Evolutionary conservation across 2,888 invertebrate genomes (phyloP), one percentile per base, ranked within the genome.

Genomic region (Hydriomena furcata): DNA sequence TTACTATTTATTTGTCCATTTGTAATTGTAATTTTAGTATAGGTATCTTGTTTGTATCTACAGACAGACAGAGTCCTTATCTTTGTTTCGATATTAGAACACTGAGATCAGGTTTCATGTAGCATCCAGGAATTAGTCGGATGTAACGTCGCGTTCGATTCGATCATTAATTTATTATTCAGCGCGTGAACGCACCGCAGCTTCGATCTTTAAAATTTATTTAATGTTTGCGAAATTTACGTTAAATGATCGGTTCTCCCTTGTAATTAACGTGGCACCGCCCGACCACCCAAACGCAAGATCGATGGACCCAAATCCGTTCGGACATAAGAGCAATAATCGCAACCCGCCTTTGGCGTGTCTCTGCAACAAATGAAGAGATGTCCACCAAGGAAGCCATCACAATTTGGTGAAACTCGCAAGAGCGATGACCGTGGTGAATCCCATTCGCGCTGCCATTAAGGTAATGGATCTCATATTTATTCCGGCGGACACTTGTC

Each of bases 181-280:
- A 60, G 59, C 74, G 77, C 79, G 76, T 82, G 81, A 83, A 82
- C 76, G 83, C 80, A 74, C 75, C 80, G 80, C 63, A 73, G 76
- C 68, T 69, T 81, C 76, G 71, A 77, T 83, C 79, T 79, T 79
- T 75, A 74, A 72, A 80, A 83, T 82, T 78, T 82, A 80, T 82
- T 84, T 79, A 80, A 86, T 84, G 83, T 86, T 88, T 83, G 83
- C 78, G 71, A 88, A 86, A 83, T 84, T 85, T 74, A 73, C 74
- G 79, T 82, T 84, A 87, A 85, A 86, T 80, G 82, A 79, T 84
- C 80, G 80, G 77, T 73, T 74, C 79, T 80, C 65, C 79, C 78
- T 79, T 84, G 83, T 87, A 89, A 90, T 90, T 87, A 87, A 82
- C 76, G 64, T 72, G 69, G 71, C 71, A 73, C 81, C 81, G 81